These are phyloP conservation scores for Tragelaphus scriptus DNA, from an alignment of 2,113 vertebrate species.

Conservation along the genomic window DNA sequence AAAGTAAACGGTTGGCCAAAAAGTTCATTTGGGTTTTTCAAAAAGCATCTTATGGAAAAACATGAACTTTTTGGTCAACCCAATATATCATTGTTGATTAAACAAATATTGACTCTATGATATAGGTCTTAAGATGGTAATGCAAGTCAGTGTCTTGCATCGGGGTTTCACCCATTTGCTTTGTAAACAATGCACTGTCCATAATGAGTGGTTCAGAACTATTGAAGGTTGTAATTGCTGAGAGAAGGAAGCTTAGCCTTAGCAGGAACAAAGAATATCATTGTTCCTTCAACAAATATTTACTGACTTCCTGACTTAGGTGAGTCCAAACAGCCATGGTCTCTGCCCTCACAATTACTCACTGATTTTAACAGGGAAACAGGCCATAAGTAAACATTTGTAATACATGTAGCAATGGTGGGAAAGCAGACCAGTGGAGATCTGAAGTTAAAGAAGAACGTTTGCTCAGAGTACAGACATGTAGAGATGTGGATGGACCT, in stretches of 20 bases:
- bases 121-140: not conserved
- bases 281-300: constrained; percentile 28
- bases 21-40: not conserved
- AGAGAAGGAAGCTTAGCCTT: not conserved
- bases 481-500: not conserved
- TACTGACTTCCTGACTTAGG: not conserved
- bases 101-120: not conserved
- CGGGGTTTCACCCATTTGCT: not conserved
- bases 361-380: not conserved
- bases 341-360: not conserved
- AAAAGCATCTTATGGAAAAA: not conserved
- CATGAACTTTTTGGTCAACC: not conserved
- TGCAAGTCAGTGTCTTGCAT: not conserved
- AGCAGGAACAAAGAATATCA: not conserved
- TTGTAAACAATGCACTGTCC: not conserved
- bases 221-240: not conserved
- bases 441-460: not conserved
- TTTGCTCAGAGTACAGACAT: not conserved
- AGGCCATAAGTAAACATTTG: not conserved
- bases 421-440: not conserved
- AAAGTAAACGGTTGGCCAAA: not conserved
- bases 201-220: not conserved
- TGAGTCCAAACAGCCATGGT: not conserved
- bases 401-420: not conserved
- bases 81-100: not conserved